Evolutionary conservation across 1,140 invertebrate genomes (phyloP), one percentile per base, ranked within the genome.

Genomic region (Drosophila persimilis): DNA sequence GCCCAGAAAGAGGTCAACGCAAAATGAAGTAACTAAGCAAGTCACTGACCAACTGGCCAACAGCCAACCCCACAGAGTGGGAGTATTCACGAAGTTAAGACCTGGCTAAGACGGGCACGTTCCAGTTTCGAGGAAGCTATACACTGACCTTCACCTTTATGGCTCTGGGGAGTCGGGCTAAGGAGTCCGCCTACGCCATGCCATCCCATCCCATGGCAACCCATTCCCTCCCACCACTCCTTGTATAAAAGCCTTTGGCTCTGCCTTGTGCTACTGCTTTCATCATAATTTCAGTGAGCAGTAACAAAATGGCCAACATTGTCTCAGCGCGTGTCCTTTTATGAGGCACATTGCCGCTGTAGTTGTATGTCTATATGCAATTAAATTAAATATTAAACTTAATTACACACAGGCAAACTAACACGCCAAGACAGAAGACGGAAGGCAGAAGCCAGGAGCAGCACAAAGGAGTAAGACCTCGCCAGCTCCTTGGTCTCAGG

Each of bases 311-410:
- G 57, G 73, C 58, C 67, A 72, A 80, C 73, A 80, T 77, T 84
- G 80, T 83, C 64, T 66, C 46, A 56, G 70, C 62, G 80, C 76
- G 62, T 80, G 77, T 80, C 57, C 80, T 86, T 85, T 85, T 86
- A 84, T 80, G 81, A 58, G 60, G 63, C 59, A 45, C 35, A 44
- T 43, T 52, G 44, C 51, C 47, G 47, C 17, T 53, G 50, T 72
- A 54, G 50, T 51, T 55, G 53, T 79, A 59, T 76, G 72, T 85
- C 66, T 77, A 60, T 67, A 76, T 76, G 86, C 88, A 90, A 90
- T 90, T 90, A 90, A 90, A 88, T 90, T 90, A 83, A 90, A 86
- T 90, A 90, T 90, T 90, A 77, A 89, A 89, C 86, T 79, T 89
- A 90, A 90, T 90, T 90, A 86, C 78, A 77, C 78, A 74, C 70